These are phyloP conservation scores for Aspidiotus destructor DNA, from an alignment of 2,888 invertebrate species.

Conservation along the genomic window DNA sequence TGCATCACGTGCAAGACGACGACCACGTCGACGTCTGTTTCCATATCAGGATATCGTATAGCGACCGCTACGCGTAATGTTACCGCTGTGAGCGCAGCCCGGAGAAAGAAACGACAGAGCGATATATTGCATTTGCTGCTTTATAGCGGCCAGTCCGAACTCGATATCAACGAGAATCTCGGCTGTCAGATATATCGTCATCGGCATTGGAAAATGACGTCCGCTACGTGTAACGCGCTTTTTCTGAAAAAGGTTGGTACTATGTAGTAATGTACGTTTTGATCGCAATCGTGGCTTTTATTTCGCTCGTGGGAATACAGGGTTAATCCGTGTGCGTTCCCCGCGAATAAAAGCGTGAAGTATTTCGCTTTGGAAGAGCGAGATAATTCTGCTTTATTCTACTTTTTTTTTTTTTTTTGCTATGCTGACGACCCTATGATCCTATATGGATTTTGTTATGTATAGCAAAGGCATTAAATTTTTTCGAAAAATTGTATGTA, in stretches of 20 bases:
- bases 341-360: no score
- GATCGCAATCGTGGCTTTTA: constrained; percentile 2
- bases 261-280: background rate
- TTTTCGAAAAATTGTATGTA: no score
- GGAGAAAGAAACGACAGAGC: constrained; percentile 24
- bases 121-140: constrained; percentile 30
- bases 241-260: constrained; percentile 72
- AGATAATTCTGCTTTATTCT: no score
- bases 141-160: constrained; percentile 26
- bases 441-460: no score
- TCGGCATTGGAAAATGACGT: constrained; percentile 74
- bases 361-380: no score
- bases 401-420: no score
- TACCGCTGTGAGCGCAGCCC: constrained; percentile 32
- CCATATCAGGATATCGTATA: constrained; percentile 17
- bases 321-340: background rate
- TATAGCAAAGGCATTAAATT: no score
- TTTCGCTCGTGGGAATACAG: background rate
- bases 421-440: no score
- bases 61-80: constrained; percentile 23
- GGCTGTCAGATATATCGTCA: constrained; percentile 44
- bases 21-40: constrained; percentile 18
- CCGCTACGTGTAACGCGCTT: constrained; percentile 77
- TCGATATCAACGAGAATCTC: constrained; percentile 30
- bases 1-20: constrained; percentile 30